Percentiles rank a stretch among this genome's conserved stretches.
These are phyloP conservation scores for Chrysocyon brachyurus DNA, from an alignment of 2,797 vertebrate species.

Conservation along the genomic window DNA sequence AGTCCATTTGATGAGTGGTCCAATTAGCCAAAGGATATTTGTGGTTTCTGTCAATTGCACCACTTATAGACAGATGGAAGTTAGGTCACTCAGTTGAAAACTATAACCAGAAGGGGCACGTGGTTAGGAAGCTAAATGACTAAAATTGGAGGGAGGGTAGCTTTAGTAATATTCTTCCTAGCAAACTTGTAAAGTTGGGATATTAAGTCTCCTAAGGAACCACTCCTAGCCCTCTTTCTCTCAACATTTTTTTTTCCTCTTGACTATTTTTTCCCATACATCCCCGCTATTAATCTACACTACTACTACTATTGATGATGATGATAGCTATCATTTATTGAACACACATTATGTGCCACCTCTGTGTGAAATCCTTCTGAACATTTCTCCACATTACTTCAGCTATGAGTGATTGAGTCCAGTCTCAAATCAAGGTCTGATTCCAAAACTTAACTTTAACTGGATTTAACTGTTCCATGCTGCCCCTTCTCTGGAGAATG, in stretches of 20 bases:
- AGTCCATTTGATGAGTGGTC: not conserved
- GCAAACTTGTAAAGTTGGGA: not conserved
- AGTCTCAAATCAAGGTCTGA: not conserved
- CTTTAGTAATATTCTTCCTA: not conserved
- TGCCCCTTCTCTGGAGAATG: not conserved
- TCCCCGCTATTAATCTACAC: not conserved
- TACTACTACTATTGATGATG: not conserved
- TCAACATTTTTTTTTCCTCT: slow-evolving; percentile 4
- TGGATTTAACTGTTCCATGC: not conserved
- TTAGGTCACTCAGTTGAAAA: not conserved
- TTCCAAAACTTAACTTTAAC: not conserved
- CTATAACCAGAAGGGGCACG: not conserved
- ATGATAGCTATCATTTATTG: not conserved
- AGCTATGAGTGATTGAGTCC: not conserved
- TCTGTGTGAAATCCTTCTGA: not conserved
- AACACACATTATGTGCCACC: not conserved
- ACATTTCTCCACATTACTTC: not conserved
- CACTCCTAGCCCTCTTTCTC: not conserved
- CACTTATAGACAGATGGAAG: not conserved
- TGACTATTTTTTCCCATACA: not conserved
- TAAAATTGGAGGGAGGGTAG: not conserved
- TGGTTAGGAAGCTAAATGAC: not conserved
- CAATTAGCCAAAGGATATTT: not conserved
- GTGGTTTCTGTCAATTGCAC: not conserved
- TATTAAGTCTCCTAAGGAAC: not conserved